Percentiles rank a stretch among this genome's conserved stretches.
These are phyloP conservation scores for Nanger granti DNA, from an alignment of 2,113 vertebrate species.

Conservation along the genomic window DNA sequence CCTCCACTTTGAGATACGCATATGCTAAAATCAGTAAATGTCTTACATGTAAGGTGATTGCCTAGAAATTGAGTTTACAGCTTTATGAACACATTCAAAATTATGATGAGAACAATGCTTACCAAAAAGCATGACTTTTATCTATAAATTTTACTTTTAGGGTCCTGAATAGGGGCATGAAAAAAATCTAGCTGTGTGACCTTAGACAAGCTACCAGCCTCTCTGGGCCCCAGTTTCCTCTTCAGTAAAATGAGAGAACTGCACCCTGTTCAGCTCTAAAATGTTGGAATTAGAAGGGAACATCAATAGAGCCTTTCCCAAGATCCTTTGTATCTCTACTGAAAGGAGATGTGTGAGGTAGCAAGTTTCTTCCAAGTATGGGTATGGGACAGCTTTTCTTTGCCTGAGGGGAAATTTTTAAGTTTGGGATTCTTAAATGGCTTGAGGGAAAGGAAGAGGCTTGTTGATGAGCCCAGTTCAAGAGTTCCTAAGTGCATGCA, in stretches of 20 bases:
- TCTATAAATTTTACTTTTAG: neutral
- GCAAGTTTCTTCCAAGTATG: neutral
- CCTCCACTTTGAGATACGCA: neutral
- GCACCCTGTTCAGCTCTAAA: neutral
- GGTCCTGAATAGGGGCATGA: neutral
- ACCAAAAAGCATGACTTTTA: constrained; percentile 9
- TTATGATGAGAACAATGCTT: neutral
- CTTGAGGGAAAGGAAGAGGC: neutral
- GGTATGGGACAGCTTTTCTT: neutral
- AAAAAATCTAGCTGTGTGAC: constrained; percentile 7
- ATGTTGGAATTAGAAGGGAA: neutral
- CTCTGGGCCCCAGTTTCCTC: neutral
- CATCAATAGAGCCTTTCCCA: neutral
- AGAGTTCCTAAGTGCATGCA: neutral
- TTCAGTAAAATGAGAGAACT: neutral
- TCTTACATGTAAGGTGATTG: constrained; percentile 12
- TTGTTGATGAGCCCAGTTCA: neutral
- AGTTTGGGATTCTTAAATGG: neutral
- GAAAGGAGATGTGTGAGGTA: neutral
- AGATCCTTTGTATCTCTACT: neutral
- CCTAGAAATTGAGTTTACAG: neutral
- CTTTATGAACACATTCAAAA: neutral
- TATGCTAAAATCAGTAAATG: neutral
- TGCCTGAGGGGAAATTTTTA: neutral
- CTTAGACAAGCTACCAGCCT: neutral